These are phyloP conservation scores for Caerostris darwini DNA, from an alignment of 1,140 invertebrate species.

Conservation along the genomic window DNA sequence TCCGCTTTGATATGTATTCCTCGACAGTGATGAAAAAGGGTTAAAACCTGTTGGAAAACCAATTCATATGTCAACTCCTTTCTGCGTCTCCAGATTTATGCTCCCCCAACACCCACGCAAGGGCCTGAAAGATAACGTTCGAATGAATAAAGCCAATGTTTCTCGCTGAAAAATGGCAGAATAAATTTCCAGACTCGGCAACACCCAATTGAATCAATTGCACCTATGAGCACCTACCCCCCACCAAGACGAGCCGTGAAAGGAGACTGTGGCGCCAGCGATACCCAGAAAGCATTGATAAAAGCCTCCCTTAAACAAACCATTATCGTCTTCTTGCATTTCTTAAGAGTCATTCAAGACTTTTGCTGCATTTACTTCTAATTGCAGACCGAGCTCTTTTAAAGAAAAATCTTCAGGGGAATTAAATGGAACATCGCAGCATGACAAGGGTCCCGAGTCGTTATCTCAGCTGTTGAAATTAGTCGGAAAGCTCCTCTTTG, in stretches of 20 bases:
- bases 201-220: slow-evolving; percentile 29
- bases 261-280: slow-evolving; percentile 7
- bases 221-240: slow-evolving; percentile 10
- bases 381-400: background rate
- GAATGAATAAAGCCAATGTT: slow-evolving; percentile 13
- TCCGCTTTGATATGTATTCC: too few species aligned
- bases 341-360: slow-evolving; percentile 5
- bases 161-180: background rate
- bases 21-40: too few species aligned
- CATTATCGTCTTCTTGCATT: slow-evolving; percentile 6
- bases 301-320: slow-evolving; percentile 9
- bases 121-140: background rate
- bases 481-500: background rate
- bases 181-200: slow-evolving; percentile 24
- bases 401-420: background rate
- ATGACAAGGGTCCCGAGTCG: slow-evolving; percentile 30
- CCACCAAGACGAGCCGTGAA: background rate
- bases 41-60: slow-evolving; percentile 3
- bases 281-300: background rate
- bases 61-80: background rate
- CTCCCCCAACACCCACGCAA: background rate
- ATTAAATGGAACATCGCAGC: background rate
- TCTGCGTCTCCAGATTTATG: background rate
- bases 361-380: slow-evolving; percentile 33
- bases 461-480: slow-evolving; percentile 9